Base-by-base conservation (phyloP, 2,888 invertebrate species). In the Parnassius orleans region DNA sequence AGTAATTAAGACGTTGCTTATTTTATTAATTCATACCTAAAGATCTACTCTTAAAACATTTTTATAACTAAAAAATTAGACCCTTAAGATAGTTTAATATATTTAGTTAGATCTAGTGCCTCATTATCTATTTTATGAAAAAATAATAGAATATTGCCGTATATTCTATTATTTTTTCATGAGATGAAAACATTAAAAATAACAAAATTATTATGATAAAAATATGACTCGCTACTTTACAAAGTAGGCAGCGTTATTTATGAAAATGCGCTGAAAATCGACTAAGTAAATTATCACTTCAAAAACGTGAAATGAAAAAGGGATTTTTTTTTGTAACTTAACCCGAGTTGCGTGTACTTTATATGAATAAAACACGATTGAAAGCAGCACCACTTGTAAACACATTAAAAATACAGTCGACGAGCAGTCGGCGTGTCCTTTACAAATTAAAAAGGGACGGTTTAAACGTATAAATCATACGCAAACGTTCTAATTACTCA, bases 401-500 rank as follows among this genome's bases (percentile, higher is more conserved):
- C 66, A 66, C 67, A 70, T 72, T 71, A 72, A 71, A 72, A 69
- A 69, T 68, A 68, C 68, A 73, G 69, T 66, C 65, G 52, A 60
- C 68, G 60, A 54, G 66, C 63, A 61, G 58, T 63, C 65, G 64
- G 65, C 68, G 68, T 67, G 74, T 74, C 78, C 80, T 70, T 81
- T 79, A 71, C 76, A 77, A 79, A 80, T 82, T 80, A 79, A 83
- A 81, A 76, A 77, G 79, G 81, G 73, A 72, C 68, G 72, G 68
- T 78, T 78, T 75, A 72, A 75, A 73, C 73, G 69, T 73, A 75
- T 80, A 78, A 82, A 82, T 82, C 80, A 79, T 75, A 78, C 78
- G 82, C 72, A 80, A 82, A 79, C 80, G 80, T 73, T 81, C 78
- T 86, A 86, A 86, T 85, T 86, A 85, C 86, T 85, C 76, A 77